A percentile compares a stretch with the other conserved stretches of the same genome.
These are phyloP conservation scores for Cybosia mesomella DNA, from an alignment of 2,888 invertebrate genomes.

Conservation along the genomic window DNA sequence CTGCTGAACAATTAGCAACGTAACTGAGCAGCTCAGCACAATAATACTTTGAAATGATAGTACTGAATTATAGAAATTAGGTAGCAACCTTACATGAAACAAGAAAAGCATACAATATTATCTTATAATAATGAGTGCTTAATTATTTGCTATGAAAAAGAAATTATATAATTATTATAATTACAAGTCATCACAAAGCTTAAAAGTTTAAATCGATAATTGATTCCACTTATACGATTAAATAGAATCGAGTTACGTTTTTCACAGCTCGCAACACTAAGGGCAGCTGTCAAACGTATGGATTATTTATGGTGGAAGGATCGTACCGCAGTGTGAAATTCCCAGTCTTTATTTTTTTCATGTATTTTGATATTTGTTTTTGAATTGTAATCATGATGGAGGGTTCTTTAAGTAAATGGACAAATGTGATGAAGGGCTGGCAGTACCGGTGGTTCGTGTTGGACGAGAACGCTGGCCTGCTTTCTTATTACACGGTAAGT, in stretches of 20 bases:
- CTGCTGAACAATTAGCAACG: no score
- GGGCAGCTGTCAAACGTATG: slow-evolving; percentile 73
- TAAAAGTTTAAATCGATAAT: neutral
- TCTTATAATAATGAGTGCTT: no score
- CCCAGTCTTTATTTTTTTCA: slow-evolving; percentile 74
- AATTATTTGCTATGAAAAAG: no score
- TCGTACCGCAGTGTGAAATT: slow-evolving; percentile 75
- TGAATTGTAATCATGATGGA: slow-evolving; percentile 90
- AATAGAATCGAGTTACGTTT: slow-evolving; percentile 29
- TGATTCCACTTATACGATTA: neutral
- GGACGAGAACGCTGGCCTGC: slow-evolving; percentile 97
- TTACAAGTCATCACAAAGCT: neutral
- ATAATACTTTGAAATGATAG: no score
- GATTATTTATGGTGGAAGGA: slow-evolving; percentile 77
- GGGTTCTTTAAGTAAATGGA: slow-evolving; percentile 98
- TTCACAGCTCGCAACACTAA: slow-evolving; percentile 59
- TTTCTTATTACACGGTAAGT: slow-evolving; percentile 99
- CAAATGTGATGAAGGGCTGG: slow-evolving; percentile 99
- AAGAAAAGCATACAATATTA: no score
- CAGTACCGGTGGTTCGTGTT: slow-evolving; percentile 99
- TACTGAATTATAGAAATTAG: no score
- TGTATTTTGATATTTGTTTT: slow-evolving; percentile 73
- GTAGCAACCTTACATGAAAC: no score
- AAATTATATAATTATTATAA: no score
- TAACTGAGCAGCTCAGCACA: no score